Evolutionary conservation across 2,888 invertebrate species (phyloP), one percentile per base, ranked within the genome.

Genomic region (Pammene aurita): DNA sequence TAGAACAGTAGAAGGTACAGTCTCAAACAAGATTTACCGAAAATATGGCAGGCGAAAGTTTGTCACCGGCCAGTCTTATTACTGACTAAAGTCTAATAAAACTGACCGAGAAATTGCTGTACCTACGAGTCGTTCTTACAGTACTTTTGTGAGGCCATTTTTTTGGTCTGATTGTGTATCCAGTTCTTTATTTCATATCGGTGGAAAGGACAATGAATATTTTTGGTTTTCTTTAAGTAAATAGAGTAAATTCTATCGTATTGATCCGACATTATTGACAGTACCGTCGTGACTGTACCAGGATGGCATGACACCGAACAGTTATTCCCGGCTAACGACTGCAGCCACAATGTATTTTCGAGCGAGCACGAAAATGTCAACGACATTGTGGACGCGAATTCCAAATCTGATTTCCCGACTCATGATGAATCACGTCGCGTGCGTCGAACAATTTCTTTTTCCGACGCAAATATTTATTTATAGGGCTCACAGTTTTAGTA

Each of bases 381-480:
- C 88, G 88, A 88, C 88, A 82, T 80, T 77, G 78, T 77, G 80
- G 78, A 84, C 82, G 83, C 83, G 77, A 84, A 86, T 84, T 84
- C 83, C 83, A 82, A 84, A 86, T 85, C 80, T 71, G 81, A 87
- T 84, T 85, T 82, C 79, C 82, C 83, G 79, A 82, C 81, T 81
- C 80, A 82, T 84, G 82, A 88, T 85, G 89, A 91, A 87, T 90
- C 90, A 90, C 81, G 76, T 87, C 77, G 86, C 86, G 87, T 89
- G 89, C 79, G 79, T 77, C 75, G 72, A 77, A 77, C 78, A 77
- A 83, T 86, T 89, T 88, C 81, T 86, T 88, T 87, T 85, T 82
- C 77, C 54, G 82, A 75, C 76, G 74, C 75, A 74, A 73, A 70
- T 72, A 72, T 55, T 72, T 84, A 83, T 81, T 84, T 82, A 86